Base-by-base conservation (phyloP, 2,113 vertebrate species). In the Coregonus clupeaformis region DNA sequence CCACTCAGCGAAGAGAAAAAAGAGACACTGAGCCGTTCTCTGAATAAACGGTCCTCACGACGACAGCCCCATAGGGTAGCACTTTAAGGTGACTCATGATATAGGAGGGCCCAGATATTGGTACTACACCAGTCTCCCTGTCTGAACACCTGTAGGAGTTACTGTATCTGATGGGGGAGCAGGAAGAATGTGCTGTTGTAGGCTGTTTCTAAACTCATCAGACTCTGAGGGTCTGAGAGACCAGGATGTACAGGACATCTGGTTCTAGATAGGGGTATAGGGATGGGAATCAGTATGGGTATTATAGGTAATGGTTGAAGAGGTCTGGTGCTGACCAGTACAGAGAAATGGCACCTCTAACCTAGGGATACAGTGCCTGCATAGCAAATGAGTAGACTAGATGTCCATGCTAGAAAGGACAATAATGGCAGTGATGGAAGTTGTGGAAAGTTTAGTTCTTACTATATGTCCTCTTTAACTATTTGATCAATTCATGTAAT, bases 121-220 rank as follows among this genome's bases (percentile, higher is more conserved):
- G 76, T 75, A 29, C 1, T 4, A 13, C 59, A 72, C 65, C 77
- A 66, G 71, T 71, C 18, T 72, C 70, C 55, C 22, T 74, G 49
- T 74, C 24, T 60, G 71, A 73, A 63, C 83, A 87, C 84, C 84
- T 88, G 85, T 77, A 80, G 1, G 29, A 73, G 62, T 76, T 80
- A 77, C 69, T 76, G 79, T 71, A 77, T 72, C 80, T 45, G 80
- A 27, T 68, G 62, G 52, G 47, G 24, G 63, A 42, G 52, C 77
- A 55, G 75, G 1, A 62, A 70, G 80, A 82, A 81, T 85, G 71
- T 77, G 80, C 81, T 76, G 57, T n/a, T 68, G 1, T 2, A 22
- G 6, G 22, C 49, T 6, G 16, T 47, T 62, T 62, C 30, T 30
- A 52, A 65, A 72, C 27, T 45, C 29, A 5, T 45, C 29, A 5